Base-by-base conservation (phyloP, 2,113 vertebrate genomes). In the Campylorhamphus procurvoides region DNA sequence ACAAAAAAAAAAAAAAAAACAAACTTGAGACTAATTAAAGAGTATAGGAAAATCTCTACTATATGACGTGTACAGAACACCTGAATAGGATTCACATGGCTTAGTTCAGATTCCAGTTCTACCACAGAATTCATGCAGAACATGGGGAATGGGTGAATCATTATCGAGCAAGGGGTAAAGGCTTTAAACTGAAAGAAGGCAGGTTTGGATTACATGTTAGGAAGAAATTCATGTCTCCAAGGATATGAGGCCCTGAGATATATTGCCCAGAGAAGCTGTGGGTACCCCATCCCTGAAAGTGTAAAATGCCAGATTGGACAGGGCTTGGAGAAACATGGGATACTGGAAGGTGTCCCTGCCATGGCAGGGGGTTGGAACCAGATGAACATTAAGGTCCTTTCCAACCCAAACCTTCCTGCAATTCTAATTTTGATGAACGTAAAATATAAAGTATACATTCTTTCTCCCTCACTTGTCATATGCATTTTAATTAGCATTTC, bases 151-250 rank as follows among this genome's bases (percentile, higher is more conserved):
- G 14, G 7, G 12, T 63, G 18, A 42, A 24, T 31, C 11, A 8
- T 35, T 62, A 22, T 1, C 35, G 4, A 12, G 12, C 1, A 17
- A 22, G 4, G 6, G 6, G 2, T 3, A 62, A 46, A 27, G 12
- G 6, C 4, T 18, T 69, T 55, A 16, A 47, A 35, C 7, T 42
- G 9, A 62, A 55, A 52, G 14, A 29, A 0, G 4, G 1, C 1
- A 6, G 2, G 10, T 2, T 33, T 35, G 25, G 31, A 42, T 42
- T 33, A 37, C 12, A 5, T 42, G 7, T 37, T 33, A 16, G 11
- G 18, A 17, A 27, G 7, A 2, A 2, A 1, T 27, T 81, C 44
- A 52, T 66, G 12, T 12, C 9, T 59, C 3, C 10, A 8, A 59
- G 5, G 4, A 2, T 19, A 4, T 2, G 6, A 24, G 8, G 2